These are phyloP conservation scores for Hydropsyche betteni DNA, from an alignment of 2,888 invertebrate species.

Conservation along the genomic window DNA sequence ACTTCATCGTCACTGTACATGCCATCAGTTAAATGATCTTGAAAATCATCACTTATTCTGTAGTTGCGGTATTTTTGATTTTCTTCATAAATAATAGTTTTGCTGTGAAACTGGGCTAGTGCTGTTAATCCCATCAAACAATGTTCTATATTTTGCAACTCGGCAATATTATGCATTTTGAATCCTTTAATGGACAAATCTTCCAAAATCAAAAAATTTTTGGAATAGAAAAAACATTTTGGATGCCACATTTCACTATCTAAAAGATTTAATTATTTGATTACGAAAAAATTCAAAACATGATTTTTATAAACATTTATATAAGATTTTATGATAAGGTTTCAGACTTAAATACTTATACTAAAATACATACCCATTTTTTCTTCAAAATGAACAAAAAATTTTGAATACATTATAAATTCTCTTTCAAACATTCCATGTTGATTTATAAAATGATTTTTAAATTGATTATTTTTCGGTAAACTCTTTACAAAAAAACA, in stretches of 20 bases:
- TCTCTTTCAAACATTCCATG: slow-evolving; percentile 46
- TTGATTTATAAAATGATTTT: slow-evolving; percentile 32
- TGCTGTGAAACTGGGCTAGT: slow-evolving; percentile 48
- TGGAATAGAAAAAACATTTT: slow-evolving; percentile 58
- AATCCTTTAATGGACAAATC: slow-evolving; percentile 56
- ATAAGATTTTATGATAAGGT: too few relatives aligned
- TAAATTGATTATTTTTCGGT: slow-evolving; percentile 40
- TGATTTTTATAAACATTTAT: neutral
- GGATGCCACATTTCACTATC: slow-evolving; percentile 53
- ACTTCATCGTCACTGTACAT: slow-evolving; percentile 40
- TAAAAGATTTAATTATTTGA: slow-evolving; percentile 33
- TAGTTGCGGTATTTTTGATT: slow-evolving; percentile 11
- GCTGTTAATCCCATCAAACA: slow-evolving; percentile 36
- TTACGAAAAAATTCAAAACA: neutral
- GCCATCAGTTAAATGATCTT: slow-evolving; percentile 38
- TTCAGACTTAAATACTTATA: too few relatives aligned
- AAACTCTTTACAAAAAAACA: slow-evolving; percentile 42
- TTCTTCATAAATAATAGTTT: slow-evolving; percentile 47
- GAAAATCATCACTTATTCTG: slow-evolving; percentile 40
- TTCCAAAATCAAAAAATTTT: slow-evolving; percentile 60
- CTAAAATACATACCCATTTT: slow-evolving; percentile 29
- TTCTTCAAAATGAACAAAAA: slow-evolving; percentile 42
- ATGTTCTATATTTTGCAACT: slow-evolving; percentile 37
- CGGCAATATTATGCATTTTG: slow-evolving; percentile 41
- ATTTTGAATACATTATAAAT: slow-evolving; percentile 33